phyloP scores from a whole-genome alignment of 2,888 invertebrate species.

The Brenthis ino region DNA sequence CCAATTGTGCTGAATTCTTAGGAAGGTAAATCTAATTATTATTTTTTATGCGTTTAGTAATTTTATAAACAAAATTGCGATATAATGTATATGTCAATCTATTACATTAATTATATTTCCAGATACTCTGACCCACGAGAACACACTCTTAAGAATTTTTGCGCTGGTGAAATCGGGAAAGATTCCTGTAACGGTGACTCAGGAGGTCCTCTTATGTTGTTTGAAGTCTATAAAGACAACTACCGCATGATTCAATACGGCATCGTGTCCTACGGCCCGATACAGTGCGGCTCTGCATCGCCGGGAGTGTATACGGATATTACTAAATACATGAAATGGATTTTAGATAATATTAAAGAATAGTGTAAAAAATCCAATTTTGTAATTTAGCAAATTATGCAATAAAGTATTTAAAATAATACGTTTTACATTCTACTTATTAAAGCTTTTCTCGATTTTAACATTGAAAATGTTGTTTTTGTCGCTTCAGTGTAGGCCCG shows the following conservation, averaged over 20 bases:
- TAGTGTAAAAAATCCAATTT: constrained; percentile 16
- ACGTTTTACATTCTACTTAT: too few relatives aligned
- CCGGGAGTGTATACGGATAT: constrained; percentile 72
- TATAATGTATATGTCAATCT: not conserved
- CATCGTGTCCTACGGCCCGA: constrained; percentile 49
- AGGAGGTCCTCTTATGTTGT: constrained; percentile 83
- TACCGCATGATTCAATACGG: constrained; percentile 49
- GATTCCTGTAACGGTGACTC: constrained; percentile 87
- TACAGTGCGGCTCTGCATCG: constrained; percentile 55
- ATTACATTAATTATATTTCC: not conserved
- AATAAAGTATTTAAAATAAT: too few relatives aligned
- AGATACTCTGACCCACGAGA: not conserved
- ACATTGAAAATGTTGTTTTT: too few relatives aligned
- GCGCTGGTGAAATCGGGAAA: constrained; percentile 63
- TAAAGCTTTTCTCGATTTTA: too few relatives aligned
- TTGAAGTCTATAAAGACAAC: constrained; percentile 29
- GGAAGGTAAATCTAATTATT: constrained; percentile 7
- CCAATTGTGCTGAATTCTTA: constrained; percentile 24
- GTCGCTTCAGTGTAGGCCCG: too few relatives aligned
- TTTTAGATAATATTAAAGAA: constrained; percentile 48
- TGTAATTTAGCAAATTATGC: too few relatives aligned
- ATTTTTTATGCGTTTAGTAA: too few relatives aligned
- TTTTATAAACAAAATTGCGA: not conserved
- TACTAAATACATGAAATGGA: constrained; percentile 65
- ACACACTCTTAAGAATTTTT: constrained; percentile 47